Evolutionary conservation across 2,888 invertebrate species (phyloP), one percentile per base, ranked within the genome.

Genomic region (Noctua comes): DNA sequence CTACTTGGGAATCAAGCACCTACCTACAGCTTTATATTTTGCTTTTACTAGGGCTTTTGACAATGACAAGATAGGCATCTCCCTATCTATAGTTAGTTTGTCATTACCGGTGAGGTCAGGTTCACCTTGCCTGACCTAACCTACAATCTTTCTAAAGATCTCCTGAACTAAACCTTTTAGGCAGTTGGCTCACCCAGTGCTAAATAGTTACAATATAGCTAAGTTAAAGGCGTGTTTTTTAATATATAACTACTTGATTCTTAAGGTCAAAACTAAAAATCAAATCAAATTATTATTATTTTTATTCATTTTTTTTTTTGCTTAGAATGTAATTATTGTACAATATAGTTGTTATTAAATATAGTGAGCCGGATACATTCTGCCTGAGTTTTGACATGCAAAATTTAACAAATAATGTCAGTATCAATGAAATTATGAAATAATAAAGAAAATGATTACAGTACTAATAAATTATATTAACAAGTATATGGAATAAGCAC

Each of bases 1-100:
- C 16, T 81, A 43, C 72, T 81, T 81, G 24, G 8, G 2, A 66
- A 62, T 65, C 64, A 68, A 64, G 65, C 66, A 73, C 36, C 36
- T 76, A 57, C 43, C 46, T 31, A 27, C 7, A 46, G 7, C 31
- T 46, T 48, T 59, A 76, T 70, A 43, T 57, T 65, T 72, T 46
- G n/a, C 21, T 2, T 46, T 13, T 21, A 66, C 11, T 18, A 69
- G 13, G 2, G 11, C 18, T 68, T 81, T 48, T 65, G 31, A 43
- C 40, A 62, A 24, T 31, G 31, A 51, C n/a, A 79, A 27, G 70
- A 62, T 78, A 79, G 48, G 31, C 10, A 69, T 51, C 66, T n/a
- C 7, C 11, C 40, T 66, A 66, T 43, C 51, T 62, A 27, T 21
- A 51, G 21, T 13, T 18, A 40, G 40, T 40, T 62, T 43, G 43